A percentile compares a stretch with the other conserved stretches of the same genome.
Evolutionary conservation across 1,140 invertebrate species (phyloP).

Genomic region (Drosophila pachea): DNA sequence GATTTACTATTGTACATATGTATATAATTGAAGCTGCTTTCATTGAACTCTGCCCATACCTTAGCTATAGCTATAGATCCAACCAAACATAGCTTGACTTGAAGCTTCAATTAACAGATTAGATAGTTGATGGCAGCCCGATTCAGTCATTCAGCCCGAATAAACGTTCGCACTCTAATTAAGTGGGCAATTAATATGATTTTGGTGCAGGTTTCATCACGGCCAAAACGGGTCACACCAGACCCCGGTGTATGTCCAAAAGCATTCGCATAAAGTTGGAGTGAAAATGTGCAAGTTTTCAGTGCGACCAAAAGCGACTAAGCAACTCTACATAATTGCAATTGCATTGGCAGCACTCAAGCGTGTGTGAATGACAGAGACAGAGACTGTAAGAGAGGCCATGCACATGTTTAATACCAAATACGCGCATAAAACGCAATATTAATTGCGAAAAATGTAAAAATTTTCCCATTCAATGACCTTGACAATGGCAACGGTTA

Average conservation of each 20-base stretch:
- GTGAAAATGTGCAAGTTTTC: slow-evolving; percentile 63
- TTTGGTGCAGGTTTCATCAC: slow-evolving; percentile 32
- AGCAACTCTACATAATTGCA: slow-evolving; percentile 14
- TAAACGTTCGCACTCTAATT: slow-evolving; percentile 26
- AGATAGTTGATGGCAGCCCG: background rate
- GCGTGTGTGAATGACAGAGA: background rate
- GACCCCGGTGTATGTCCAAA: slow-evolving; percentile 22
- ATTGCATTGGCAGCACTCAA: background rate
- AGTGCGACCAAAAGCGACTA: slow-evolving; percentile 49
- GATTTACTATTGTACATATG: too few species aligned
- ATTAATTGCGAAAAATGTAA: slow-evolving; percentile 67
- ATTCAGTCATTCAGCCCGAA: background rate
- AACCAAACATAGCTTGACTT: too few species aligned
- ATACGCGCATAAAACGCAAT: slow-evolving; percentile 49
- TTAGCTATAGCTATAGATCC: too few species aligned
- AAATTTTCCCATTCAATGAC: slow-evolving; percentile 73
- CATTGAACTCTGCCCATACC: too few species aligned
- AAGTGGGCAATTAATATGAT: slow-evolving; percentile 28
- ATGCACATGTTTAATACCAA: slow-evolving; percentile 46
- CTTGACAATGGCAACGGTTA: slow-evolving; percentile 69
- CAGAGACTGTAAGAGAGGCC: background rate
- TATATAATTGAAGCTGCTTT: too few species aligned
- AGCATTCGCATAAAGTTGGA: slow-evolving; percentile 36
- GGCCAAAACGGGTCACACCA: slow-evolving; percentile 28
- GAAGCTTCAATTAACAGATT: too few species aligned